Percentiles rank a stretch among this genome's conserved stretches.
These are phyloP conservation scores for Heliconius ismenius DNA, from an alignment of 2,888 invertebrate species.

Conservation along the genomic window DNA sequence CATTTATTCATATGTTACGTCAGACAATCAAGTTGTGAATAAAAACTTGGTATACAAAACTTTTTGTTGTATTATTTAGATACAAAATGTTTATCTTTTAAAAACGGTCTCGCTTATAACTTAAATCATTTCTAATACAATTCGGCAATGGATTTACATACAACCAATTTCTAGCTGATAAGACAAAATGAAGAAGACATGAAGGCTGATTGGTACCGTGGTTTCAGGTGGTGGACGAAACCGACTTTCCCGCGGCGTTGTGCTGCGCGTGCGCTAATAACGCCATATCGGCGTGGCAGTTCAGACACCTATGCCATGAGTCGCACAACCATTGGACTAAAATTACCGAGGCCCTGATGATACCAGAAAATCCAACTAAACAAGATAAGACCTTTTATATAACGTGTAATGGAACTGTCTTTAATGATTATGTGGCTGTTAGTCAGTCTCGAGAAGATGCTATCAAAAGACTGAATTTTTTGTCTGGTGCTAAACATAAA, in stretches of 20 bases:
- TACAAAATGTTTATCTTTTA: background rate
- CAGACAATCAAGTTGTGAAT: background rate
- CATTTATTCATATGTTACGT: background rate
- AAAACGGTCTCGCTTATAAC: background rate
- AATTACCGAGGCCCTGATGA: slow-evolving; percentile 49
- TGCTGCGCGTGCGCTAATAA: slow-evolving; percentile 62
- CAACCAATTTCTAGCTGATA: slow-evolving; percentile 8
- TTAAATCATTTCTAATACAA: background rate
- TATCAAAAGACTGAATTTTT: slow-evolving; percentile 48
- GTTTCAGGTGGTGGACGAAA: slow-evolving; percentile 71
- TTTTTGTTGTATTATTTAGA: background rate
- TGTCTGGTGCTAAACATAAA: slow-evolving; percentile 12
- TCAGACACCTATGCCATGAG: slow-evolving; percentile 57
- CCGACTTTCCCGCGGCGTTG: slow-evolving; percentile 59
- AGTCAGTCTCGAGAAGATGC: slow-evolving; percentile 43
- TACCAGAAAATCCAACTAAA: slow-evolving; percentile 43
- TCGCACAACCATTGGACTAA: slow-evolving; percentile 60
- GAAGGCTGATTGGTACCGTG: slow-evolving; percentile 69
- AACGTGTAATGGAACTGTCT: slow-evolving; percentile 44
- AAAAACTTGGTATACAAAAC: background rate
- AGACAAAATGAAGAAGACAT: slow-evolving; percentile 45
- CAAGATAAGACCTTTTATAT: slow-evolving; percentile 58
- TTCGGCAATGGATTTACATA: background rate
- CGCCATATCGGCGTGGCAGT: slow-evolving; percentile 55
- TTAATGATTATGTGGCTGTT: slow-evolving; percentile 49